phyloP scores from a whole-genome alignment of 2,113 vertebrate species.

The Helogale parvula region DNA sequence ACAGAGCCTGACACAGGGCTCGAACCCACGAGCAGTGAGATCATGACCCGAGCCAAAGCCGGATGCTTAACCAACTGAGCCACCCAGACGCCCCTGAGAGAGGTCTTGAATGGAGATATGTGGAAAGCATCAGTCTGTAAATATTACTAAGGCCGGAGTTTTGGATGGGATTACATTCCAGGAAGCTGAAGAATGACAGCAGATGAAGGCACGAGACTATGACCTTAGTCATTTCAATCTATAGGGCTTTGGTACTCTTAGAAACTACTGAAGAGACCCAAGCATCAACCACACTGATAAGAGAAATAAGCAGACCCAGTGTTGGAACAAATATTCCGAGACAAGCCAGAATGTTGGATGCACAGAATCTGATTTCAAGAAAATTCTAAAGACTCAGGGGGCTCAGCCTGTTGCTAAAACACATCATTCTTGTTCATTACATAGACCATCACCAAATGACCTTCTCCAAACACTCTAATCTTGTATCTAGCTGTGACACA shows the following conservation, averaged over 20 bases:
- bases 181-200: not conserved
- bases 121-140: not conserved
- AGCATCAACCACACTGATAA: not conserved
- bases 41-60: too few relatives aligned
- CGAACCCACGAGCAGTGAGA: too few relatives aligned
- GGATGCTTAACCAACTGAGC: too few relatives aligned
- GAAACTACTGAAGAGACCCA: not conserved
- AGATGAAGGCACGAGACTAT: not conserved
- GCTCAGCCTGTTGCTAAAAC: not conserved
- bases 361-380: not conserved
- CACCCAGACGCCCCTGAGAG: too few relatives aligned
- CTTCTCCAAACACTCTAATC: not conserved
- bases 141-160: not conserved
- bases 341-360: not conserved
- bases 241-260: not conserved
- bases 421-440: not conserved
- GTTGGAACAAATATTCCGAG: not conserved
- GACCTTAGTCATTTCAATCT: not conserved
- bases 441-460: not conserved
- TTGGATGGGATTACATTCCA: not conserved
- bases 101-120: not conserved
- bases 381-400: not conserved
- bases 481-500: not conserved
- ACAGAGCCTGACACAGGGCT: too few relatives aligned
- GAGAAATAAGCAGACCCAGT: not conserved